These are phyloP conservation scores for Hemithea aestivaria DNA, from an alignment of 2,888 invertebrate genomes.

Conservation along the genomic window DNA sequence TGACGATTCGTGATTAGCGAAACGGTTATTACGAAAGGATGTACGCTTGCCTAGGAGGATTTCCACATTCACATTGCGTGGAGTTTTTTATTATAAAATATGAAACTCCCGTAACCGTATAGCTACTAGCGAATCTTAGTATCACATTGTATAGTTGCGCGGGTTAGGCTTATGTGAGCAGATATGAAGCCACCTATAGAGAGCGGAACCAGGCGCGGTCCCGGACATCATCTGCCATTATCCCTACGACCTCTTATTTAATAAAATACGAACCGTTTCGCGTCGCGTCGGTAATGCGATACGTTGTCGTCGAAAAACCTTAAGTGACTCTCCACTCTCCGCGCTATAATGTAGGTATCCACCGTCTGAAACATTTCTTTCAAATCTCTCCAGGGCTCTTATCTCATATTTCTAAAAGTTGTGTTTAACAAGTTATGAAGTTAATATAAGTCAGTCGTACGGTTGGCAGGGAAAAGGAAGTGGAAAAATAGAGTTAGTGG, in stretches of 20 bases:
- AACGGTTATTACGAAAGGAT: slow-evolving; percentile 57
- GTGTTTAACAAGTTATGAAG: slow-evolving; percentile 69
- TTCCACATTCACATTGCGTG: no score
- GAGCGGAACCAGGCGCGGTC: slow-evolving; percentile 22
- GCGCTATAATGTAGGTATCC: slow-evolving; percentile 41
- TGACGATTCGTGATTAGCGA: slow-evolving; percentile 67
- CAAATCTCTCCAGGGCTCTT: slow-evolving; percentile 54
- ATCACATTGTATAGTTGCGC: no score
- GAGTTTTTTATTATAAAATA: no score
- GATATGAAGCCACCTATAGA: no score
- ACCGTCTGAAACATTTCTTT: slow-evolving; percentile 47
- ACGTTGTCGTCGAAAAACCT: slow-evolving; percentile 39
- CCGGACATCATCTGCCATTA: slow-evolving; percentile 42
- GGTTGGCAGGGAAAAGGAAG: slow-evolving; percentile 56
- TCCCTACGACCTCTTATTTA: slow-evolving; percentile 43
- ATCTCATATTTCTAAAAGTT: slow-evolving; percentile 68
- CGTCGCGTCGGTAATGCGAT: slow-evolving; percentile 39
- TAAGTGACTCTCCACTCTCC: slow-evolving; percentile 39
- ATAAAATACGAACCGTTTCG: slow-evolving; percentile 46
- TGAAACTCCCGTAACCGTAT: no score
- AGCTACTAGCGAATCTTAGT: no score
- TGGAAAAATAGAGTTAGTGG: slow-evolving; percentile 61
- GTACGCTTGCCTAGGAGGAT: slow-evolving; percentile 47
- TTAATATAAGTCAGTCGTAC: slow-evolving; percentile 66
- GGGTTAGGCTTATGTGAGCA: no score